phyloP scores from a whole-genome alignment of 2,888 invertebrate genomes.

The Agrotis exclamationis region DNA sequence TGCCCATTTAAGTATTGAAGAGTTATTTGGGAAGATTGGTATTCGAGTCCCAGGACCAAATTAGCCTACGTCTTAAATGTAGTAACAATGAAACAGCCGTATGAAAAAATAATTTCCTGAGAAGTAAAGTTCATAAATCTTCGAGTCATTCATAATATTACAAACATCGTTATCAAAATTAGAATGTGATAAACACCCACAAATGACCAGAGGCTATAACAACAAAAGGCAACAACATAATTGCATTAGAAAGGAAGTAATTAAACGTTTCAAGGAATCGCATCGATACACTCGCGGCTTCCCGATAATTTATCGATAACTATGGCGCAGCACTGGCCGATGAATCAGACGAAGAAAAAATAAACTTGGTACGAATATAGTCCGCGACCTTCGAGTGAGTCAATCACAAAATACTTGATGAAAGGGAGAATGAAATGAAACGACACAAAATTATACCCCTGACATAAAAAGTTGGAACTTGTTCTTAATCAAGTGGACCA shows the following conservation, averaged over 20 bases:
- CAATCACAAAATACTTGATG: conserved; percentile 67
- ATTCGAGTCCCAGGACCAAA: not conserved
- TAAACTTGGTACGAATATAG: conserved; percentile 77
- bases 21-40: conserved; percentile 6
- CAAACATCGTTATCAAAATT: conserved; percentile 12
- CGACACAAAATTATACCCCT: conserved; percentile 38
- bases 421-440: conserved; percentile 58
- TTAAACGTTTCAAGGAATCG: conserved; percentile 53
- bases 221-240: conserved; percentile 51
- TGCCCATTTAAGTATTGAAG: conserved; percentile 16
- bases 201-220: conserved; percentile 26
- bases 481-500: conserved; percentile 36
- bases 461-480: conserved; percentile 50
- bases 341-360: conserved; percentile 76
- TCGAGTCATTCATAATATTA: conserved; percentile 22
- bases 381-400: conserved; percentile 81
- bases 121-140: conserved; percentile 2
- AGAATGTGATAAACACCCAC: conserved; percentile 33
- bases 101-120: not conserved
- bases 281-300: conserved; percentile 53
- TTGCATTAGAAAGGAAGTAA: conserved; percentile 64
- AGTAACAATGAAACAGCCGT: not conserved
- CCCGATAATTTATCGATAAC: conserved; percentile 65
- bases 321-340: conserved; percentile 67
- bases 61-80: not conserved